These are phyloP conservation scores for Phoxinus phoxinus DNA, from an alignment of 2,113 vertebrate species.

Conservation along the genomic window DNA sequence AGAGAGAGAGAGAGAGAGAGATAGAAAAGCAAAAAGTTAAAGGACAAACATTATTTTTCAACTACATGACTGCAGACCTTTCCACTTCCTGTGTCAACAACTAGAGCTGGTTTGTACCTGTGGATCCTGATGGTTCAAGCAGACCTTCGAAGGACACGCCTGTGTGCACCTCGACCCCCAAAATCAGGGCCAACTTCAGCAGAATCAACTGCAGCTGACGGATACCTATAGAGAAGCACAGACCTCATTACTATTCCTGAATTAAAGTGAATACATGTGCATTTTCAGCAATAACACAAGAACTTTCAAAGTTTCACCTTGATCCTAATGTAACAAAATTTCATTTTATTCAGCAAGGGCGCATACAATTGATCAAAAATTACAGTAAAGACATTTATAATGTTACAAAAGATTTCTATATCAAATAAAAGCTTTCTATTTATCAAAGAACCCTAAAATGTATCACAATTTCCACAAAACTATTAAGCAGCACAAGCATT, in stretches of 20 bases:
- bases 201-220: slow-evolving; percentile 93
- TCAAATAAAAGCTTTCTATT: background rate
- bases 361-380: background rate
- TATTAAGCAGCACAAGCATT: background rate
- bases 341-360: background rate
- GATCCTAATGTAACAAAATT: too few species aligned
- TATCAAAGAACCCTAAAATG: background rate
- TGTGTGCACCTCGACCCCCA: slow-evolving; percentile 90
- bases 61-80: background rate
- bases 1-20: background rate
- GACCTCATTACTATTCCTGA: background rate
- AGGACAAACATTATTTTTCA: background rate
- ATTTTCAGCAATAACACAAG: background rate
- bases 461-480: background rate
- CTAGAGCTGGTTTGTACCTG: slow-evolving; percentile 61
- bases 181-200: slow-evolving; percentile 87
- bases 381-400: background rate
- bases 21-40: background rate
- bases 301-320: background rate
- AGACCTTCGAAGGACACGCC: slow-evolving; percentile 82
- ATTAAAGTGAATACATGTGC: background rate
- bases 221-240: slow-evolving; percentile 79
- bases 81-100: too few species aligned
- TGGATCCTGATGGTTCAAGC: slow-evolving; percentile 70
- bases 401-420: background rate